Conservation (phyloP, 2,113 vertebrate genomes). For the Stegastes partitus region DNA sequence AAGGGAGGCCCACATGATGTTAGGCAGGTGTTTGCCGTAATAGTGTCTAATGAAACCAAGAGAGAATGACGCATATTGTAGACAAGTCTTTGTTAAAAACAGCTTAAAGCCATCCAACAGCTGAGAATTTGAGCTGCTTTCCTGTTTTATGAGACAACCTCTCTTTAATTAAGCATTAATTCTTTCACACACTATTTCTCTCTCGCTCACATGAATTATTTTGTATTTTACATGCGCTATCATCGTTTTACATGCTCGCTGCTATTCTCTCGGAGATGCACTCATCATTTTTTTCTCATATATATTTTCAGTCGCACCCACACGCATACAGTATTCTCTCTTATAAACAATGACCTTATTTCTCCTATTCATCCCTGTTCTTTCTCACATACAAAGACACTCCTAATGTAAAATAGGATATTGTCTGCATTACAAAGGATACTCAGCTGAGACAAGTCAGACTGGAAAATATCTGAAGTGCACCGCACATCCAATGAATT, state of each 20-base stretch:
- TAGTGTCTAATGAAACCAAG: not conserved
- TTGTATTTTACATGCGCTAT: not conserved
- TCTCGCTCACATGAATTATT: not conserved
- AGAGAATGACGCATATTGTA: not conserved
- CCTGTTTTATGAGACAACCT: not conserved
- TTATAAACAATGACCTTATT: not conserved
- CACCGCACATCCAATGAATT: not conserved
- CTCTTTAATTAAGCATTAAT: constrained; percentile 3
- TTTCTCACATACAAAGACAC: not conserved
- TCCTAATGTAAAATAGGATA: not conserved
- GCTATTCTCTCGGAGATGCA: not conserved
- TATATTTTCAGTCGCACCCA: not conserved
- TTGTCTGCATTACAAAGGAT: not conserved
- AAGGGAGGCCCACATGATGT: too few relatives aligned
- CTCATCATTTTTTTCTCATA: not conserved
- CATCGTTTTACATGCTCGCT: not conserved
- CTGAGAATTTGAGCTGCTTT: not conserved
- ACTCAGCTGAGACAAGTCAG: not conserved
- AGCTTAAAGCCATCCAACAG: not conserved
- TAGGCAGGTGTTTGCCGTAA: too few relatives aligned
- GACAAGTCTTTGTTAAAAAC: not conserved
- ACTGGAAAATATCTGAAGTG: not conserved
- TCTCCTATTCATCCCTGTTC: not conserved
- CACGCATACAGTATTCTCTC: not conserved
- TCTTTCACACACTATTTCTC: not conserved